Conservation (phyloP, 1,140 invertebrate genomes). For the Araneus ventricosus region DNA sequence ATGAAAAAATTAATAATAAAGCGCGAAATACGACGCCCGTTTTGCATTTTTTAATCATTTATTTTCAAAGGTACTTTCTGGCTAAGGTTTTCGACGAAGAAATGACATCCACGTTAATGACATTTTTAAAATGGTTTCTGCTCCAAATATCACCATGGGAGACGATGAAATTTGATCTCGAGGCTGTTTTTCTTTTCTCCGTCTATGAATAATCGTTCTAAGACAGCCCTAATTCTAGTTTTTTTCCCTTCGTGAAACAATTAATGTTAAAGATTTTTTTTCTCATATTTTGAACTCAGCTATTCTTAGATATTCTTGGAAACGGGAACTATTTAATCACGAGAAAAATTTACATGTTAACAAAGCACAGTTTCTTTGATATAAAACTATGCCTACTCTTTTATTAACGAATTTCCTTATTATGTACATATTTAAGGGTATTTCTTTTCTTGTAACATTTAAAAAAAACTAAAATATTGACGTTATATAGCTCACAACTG, state of each 20-base stretch:
- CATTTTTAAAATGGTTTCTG: neutral
- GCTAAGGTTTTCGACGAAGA: neutral
- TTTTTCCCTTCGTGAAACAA: neutral
- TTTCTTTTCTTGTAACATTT: no score
- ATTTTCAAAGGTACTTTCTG: neutral
- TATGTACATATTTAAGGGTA: no score
- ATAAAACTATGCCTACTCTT: no score
- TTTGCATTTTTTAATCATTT: slow-evolving; percentile 1
- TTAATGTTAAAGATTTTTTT: neutral
- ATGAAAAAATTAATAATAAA: neutral
- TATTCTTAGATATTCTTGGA: no score
- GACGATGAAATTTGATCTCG: neutral
- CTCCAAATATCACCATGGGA: neutral
- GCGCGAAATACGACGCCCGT: neutral
- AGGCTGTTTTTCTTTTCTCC: neutral
- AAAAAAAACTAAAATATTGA: no score
- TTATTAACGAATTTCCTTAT: no score
- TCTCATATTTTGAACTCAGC: no score
- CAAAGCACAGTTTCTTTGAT: no score
- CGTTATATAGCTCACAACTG: no score
- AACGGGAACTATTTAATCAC: no score
- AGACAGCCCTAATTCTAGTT: neutral
- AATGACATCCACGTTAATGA: neutral
- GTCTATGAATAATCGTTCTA: neutral
- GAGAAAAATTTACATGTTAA: no score